Evolutionary conservation across 2,797 vertebrate genomes (phyloP), one percentile per base, ranked within the genome.

Genomic region (Heteromormyrus szaboi): DNA sequence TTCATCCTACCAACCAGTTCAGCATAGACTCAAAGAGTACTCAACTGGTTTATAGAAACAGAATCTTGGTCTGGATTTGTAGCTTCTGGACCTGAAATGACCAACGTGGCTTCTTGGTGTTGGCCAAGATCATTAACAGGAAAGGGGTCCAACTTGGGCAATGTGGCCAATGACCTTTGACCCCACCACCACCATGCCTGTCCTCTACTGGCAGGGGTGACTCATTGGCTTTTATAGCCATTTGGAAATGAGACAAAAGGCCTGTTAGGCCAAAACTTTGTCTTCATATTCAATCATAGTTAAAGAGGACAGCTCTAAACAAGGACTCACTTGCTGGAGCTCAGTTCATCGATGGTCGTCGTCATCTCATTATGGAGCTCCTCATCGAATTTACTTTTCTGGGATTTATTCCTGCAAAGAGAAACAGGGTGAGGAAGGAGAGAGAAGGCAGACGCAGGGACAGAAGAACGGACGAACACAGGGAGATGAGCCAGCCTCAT

Each of bases 281-380:
- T 44, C 33, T 79, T 41, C 33, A 19, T 76, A 41, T 19, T 29
- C 25, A 84, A 51, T 50, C 11, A 8, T 22, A 17, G n/a, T 22
- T 46, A 53, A 19, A 59, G n/a, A 85, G 25, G 12, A 14, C 6
- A n/a, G 54, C 29, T 85, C 12, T 9, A 17, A 85, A 87, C 17
- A 72, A 89, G 0, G 62, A 93, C 96, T 87, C 95, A 99, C 98
- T 97, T 98, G 90, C 95, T 97, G 90, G 96, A 97, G 93, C 96
- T 98, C 91, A 99, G 96, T 88, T 98, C 97, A 88, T 99, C 98
- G 0, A 99, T 99, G 89, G 98, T 97, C 0, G 97, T 97, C 89
- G 97, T 96, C 97, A 99, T 99, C 87, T 99, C 97, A 29, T 99
- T 97, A 25, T 98, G 97, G 33, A 97, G 95, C 91, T 99, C 97